phyloP scores from a whole-genome alignment of 2,888 invertebrate species.

The Pegoplata infirma region DNA sequence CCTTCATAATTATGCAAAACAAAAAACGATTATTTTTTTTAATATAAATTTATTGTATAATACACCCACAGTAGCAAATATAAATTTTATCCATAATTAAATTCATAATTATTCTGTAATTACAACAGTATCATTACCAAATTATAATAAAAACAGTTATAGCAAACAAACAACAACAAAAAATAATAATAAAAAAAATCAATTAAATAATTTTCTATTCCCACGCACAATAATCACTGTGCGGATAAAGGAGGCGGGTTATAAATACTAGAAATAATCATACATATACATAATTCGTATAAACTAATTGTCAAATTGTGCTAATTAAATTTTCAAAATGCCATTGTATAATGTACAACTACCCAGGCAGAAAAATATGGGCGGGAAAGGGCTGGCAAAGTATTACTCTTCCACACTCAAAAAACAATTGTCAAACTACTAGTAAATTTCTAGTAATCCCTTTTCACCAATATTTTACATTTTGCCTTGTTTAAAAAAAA shows the following conservation, averaged over 20 bases:
- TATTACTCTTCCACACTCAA: no score
- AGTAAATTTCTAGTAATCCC: no score
- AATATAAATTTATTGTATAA: conserved; percentile 7
- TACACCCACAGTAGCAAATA: no score
- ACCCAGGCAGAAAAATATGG: no score
- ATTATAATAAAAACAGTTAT: conserved; percentile 11
- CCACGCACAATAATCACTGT: conserved; percentile 38
- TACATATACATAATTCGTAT: conserved; percentile 44
- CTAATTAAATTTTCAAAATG: conserved; percentile 57
- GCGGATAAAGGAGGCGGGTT: conserved; percentile 8
- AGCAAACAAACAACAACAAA: neutral
- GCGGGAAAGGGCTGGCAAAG: no score
- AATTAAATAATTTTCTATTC: conserved; percentile 41
- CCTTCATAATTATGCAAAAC: neutral
- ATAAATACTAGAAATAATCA: conserved; percentile 38
- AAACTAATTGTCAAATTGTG: conserved; percentile 53
- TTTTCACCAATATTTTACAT: no score
- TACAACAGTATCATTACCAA: conserved; percentile 31
- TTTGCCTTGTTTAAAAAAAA: no score
- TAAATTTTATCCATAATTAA: conserved; percentile 41
- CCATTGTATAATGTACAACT: conserved; percentile 22
- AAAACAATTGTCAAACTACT: no score
- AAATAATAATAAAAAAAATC: conserved; percentile 35
- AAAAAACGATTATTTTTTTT: no score
- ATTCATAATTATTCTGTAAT: conserved; percentile 40